Base-by-base conservation (phyloP, 2,113 vertebrate species). In the Pyrgilauda ruficollis region DNA sequence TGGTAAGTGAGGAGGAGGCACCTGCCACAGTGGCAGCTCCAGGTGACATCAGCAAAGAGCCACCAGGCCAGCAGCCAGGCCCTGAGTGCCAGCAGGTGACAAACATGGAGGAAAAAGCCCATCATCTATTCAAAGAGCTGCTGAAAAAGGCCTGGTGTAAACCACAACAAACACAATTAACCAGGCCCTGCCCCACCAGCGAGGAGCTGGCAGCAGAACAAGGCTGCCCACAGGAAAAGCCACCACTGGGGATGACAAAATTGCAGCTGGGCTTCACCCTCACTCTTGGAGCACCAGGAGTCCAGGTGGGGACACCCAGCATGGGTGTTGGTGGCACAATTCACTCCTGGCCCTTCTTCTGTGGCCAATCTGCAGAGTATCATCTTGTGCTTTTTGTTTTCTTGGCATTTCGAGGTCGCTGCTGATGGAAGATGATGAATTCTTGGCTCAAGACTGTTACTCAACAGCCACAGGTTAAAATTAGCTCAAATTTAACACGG, bases 261-360 rank as follows among this genome's bases (percentile, higher is more conserved):
- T 11, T 11, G 19, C 28, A 26, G 70, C 41, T 8, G 59, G 66
- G 16, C 20, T 75, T 62, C 39, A 83, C 35, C 58, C 73, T 50
- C 43, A 0, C 15, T 31, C 41, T 2, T 35, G 0, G 0, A 0
- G 4, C 74, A 39, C 47, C 15, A 22, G 2, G 5, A 24, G 10
- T 0, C 39, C 28, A 35, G 49, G 19, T 66, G 61, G 49, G 55
- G 27, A 43, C 27, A 8, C 35, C 33, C 82, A 43, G 3, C 0
- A 4, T 4, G 35, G 33, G 15, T 52, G 49, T 2, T 2, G 7
- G 44, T 0, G 37, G 55, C 74, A 78, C 20, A 7, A 0, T 11
- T 55, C 33, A 4, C 46, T 53, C 43, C 78, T 62, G 49, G 46
- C 15, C 0, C 30, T 16, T 1, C 7, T 53, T 23, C 27, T 10